phyloP scores from a whole-genome alignment of 2,113 vertebrate species.

The Passer montanus region DNA sequence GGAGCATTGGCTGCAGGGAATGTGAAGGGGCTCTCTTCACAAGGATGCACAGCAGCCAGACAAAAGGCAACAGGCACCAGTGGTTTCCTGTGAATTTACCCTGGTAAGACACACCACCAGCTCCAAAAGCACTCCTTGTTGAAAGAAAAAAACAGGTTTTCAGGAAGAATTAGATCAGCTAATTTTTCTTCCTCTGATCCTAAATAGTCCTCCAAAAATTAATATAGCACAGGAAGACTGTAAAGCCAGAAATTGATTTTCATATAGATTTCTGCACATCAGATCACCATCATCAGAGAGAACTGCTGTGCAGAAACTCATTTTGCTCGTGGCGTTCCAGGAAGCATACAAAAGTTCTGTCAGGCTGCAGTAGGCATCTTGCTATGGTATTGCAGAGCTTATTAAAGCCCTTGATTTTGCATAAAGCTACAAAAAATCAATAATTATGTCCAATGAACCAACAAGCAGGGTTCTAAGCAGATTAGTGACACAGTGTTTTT shows the following conservation, averaged over 20 bases:
- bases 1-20: not conserved
- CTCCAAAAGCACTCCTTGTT: not conserved
- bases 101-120: not conserved
- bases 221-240: not conserved
- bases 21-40: not conserved
- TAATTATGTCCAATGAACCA: not conserved
- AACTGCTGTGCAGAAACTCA: not conserved
- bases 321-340: not conserved
- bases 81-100: not conserved
- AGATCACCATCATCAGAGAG: not conserved
- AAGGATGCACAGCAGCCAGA: not conserved
- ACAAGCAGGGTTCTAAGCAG: not conserved
- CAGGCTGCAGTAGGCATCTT: not conserved
- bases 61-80: not conserved
- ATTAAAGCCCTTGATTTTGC: not conserved
- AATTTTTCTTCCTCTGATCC: not conserved
- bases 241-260: slow-evolving; percentile 23
- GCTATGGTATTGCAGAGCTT: not conserved
- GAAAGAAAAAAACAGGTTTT: not conserved
- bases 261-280: not conserved
- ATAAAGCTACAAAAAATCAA: slow-evolving; percentile 18
- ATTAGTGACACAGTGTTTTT: not conserved
- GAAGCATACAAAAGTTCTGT: slow-evolving; percentile 8
- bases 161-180: not conserved
- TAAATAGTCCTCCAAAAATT: not conserved